These are phyloP conservation scores for Acholoe squamosa DNA, from an alignment of 2,888 invertebrate species.

Conservation along the genomic window DNA sequence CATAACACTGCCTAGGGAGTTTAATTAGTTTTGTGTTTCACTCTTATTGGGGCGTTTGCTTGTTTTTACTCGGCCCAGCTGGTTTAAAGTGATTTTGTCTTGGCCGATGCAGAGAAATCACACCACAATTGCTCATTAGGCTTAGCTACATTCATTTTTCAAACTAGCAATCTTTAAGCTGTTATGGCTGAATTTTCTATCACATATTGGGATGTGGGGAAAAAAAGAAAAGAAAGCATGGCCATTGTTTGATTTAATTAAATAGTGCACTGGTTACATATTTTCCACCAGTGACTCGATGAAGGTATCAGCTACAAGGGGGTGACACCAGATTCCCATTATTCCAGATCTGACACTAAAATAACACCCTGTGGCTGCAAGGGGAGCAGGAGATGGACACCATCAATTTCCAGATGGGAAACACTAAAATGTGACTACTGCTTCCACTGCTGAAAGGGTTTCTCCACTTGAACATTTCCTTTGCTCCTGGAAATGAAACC, in stretches of 20 bases:
- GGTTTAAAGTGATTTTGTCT: background rate
- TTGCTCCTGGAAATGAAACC: background rate
- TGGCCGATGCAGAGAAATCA: background rate
- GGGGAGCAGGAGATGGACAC: background rate
- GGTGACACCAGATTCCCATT: background rate
- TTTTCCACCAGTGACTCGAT: background rate
- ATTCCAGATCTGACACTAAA: background rate
- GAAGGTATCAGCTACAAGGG: background rate
- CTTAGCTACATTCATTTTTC: background rate
- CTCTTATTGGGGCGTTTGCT: background rate
- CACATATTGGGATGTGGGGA: background rate
- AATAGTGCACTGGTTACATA: background rate
- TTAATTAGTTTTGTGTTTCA: conserved; percentile 28
- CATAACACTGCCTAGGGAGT: background rate
- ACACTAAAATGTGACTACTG: background rate
- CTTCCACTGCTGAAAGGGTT: background rate
- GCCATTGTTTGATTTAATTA: conserved; percentile 38
- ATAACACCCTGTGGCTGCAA: background rate
- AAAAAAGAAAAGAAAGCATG: background rate
- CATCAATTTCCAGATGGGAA: background rate
- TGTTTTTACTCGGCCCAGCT: background rate
- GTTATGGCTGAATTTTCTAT: conserved; percentile 25
- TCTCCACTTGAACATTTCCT: background rate
- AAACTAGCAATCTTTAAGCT: conserved; percentile 27
- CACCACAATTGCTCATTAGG: conserved; percentile 38